Percentiles rank a stretch among this genome's conserved stretches.
Evolutionary conservation across 2,113 vertebrate species (phyloP).

Genomic region (Psittacara wagleri): DNA sequence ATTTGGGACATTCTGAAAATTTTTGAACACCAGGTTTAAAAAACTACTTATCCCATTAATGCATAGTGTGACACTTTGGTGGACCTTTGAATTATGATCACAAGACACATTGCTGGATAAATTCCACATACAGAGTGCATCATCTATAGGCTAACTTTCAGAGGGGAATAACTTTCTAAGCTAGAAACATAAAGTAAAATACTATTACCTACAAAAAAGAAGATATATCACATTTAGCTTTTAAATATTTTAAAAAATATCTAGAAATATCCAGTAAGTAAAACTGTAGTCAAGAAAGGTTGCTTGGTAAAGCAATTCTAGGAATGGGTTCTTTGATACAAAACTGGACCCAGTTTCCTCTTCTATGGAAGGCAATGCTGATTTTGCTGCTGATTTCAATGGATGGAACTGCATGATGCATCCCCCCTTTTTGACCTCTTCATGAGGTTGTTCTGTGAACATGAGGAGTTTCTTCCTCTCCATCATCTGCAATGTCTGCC

Average conservation of each 20-base stretch:
- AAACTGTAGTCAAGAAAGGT: neutral
- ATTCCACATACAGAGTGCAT: neutral
- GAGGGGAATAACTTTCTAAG: neutral
- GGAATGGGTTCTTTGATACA: neutral
- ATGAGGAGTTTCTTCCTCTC: neutral
- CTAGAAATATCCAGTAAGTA: neutral
- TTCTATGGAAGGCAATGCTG: neutral
- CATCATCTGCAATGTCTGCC: neutral
- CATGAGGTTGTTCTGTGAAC: rapidly evolving
- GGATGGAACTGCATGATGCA: neutral
- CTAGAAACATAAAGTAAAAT: neutral
- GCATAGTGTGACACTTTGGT: neutral
- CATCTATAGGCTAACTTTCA: neutral
- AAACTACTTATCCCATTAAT: neutral
- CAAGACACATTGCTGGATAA: neutral
- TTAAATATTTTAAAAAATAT: neutral
- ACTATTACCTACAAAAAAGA: neutral
- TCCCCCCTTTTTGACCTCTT: neutral
- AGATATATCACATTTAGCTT: neutral
- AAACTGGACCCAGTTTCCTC: neutral
- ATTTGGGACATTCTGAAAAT: neutral
- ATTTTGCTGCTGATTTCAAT: neutral
- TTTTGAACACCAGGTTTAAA: neutral
- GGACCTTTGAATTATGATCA: neutral
- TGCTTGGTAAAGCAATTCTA: neutral